Conservation (phyloP, 2,113 vertebrate species). For the Sphaerodactylus townsendi region DNA sequence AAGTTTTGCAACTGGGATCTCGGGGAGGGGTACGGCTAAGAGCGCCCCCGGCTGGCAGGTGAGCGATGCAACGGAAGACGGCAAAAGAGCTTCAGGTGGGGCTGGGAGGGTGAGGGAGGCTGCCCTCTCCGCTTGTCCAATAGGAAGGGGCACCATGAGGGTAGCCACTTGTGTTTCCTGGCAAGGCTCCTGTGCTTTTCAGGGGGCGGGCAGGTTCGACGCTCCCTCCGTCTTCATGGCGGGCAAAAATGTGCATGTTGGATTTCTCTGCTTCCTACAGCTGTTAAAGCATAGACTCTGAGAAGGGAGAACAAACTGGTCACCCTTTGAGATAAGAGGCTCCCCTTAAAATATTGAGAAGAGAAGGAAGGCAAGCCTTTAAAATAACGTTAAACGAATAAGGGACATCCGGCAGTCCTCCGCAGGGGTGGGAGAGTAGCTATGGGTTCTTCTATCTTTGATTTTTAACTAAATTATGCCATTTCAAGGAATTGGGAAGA, state of each 20-base stretch:
- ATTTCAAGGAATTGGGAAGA: not conserved
- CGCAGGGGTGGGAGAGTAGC: too few species aligned
- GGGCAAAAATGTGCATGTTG: not conserved
- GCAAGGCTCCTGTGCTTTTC: not conserved
- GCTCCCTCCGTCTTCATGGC: too few species aligned
- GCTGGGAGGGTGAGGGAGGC: not conserved
- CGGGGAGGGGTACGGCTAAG: conserved; percentile 33
- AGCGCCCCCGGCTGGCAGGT: conserved; percentile 26
- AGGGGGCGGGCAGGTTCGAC: not conserved
- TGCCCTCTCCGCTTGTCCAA: not conserved
- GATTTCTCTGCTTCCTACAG: not conserved
- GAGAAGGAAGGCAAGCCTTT: not conserved
- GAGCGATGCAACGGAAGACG: not conserved
- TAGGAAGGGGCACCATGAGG: not conserved
- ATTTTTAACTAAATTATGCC: not conserved
- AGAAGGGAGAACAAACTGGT: not conserved
- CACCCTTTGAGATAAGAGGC: not conserved
- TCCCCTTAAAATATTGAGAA: too few species aligned
- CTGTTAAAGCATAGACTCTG: not conserved
- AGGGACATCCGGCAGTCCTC: not conserved
- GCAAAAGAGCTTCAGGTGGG: not conserved
- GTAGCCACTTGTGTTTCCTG: not conserved
- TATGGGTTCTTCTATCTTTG: not conserved
- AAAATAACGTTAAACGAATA: not conserved
- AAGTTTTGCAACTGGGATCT: conserved; percentile 27